Percentiles rank a stretch among this genome's conserved stretches.
Conservation (phyloP, 2,113 vertebrate species). For the Pterocles orientalis region DNA sequence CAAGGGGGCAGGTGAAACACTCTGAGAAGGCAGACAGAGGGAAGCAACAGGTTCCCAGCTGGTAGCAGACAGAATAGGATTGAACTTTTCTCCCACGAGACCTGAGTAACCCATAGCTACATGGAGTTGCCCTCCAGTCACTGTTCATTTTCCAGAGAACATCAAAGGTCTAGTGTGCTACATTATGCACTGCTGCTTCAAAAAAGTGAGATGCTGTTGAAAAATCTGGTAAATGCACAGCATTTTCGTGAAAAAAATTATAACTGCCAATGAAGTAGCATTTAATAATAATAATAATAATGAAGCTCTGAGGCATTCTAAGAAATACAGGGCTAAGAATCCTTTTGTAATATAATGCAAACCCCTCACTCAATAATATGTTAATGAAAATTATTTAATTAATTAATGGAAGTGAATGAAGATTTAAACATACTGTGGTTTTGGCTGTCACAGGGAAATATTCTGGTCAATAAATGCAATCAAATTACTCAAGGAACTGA, state of each 20-base stretch:
- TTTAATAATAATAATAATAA: neutral
- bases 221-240: neutral
- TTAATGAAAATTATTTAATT: neutral
- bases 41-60: constrained; percentile 39
- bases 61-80: neutral
- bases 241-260: constrained; percentile 5
- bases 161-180: constrained; percentile 43
- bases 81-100: constrained; percentile 60
- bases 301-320: neutral
- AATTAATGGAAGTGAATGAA: constrained; percentile 23
- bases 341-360: neutral
- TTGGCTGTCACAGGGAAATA: neutral
- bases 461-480: neutral
- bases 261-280: constrained; percentile 2
- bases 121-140: constrained; percentile 63
- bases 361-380: neutral
- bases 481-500: neutral
- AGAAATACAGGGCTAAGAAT: neutral
- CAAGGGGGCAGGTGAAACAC: constrained; percentile 1
- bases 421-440: neutral
- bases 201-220: constrained; percentile 4
- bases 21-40: neutral
- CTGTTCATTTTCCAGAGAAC: constrained; percentile 40
- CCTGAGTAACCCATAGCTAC: neutral
- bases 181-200: constrained; percentile 24